Evolutionary conservation across 2,888 invertebrate genomes (phyloP), one percentile per base, ranked within the genome.

Genomic region (Eupithecia inturbata): DNA sequence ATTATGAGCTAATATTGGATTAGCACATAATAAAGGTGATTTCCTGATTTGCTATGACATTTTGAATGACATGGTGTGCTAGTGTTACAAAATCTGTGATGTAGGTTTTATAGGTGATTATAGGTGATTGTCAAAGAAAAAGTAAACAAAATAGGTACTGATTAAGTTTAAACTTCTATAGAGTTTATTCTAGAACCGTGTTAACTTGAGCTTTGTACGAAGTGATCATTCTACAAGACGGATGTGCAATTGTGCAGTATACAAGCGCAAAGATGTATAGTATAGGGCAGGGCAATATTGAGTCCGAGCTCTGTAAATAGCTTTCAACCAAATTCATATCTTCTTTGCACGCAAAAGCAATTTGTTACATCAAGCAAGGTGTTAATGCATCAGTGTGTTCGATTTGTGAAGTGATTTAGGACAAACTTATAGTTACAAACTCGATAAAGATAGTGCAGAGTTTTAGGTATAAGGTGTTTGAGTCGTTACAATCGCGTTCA

Each of bases 261-360:
- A 49, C 49, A 49, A 1, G 0, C n/a, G 9, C 41, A 41, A 6
- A 16, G 3, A 16, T 16, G 4, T 16, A 41, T 5, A 1, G 1
- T n/a, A 49, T 3, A n/a, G n/a, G 22, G 49, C 49, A 14, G 22
- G 22, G 26, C 31, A 62, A 31, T 31, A 62, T 62, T 31, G 62
- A 31, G 31, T 62, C 19, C 10, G 62, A 31, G 62, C 19, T 60
- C 28, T 62, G 28, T 31, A 62, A 62, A 62, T 62, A 62, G 62
- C 60, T 62, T 28, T n/a, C 7, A 62, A 16, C 31, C 19, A 31
- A 9, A 9, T 57, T 31, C 16, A 62, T 31, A 14, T 19, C 26
- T 14, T 12, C 10, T 14, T 4, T 57, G 26, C 53, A 57, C 7
- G 31, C 62, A 31, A 62, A 62, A 62, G 62, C 62, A 62, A 31